Evolutionary conservation across 2,797 vertebrate genomes (phyloP).

Genomic region (Sciurus vulgaris): DNA sequence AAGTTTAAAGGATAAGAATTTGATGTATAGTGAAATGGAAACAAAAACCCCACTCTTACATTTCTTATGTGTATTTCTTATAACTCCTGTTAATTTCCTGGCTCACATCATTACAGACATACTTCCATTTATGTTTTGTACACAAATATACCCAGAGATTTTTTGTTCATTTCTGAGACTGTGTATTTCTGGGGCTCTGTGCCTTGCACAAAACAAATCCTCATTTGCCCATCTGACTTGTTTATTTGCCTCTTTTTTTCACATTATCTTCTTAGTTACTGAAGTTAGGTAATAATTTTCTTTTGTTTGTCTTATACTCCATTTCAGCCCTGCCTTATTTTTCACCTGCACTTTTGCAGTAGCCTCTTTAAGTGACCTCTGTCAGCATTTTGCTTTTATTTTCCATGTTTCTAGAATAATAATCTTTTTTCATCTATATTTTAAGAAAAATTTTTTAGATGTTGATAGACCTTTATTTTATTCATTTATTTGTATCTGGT

Average conservation of each 20-base stretch:
- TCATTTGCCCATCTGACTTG: neutral
- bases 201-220: constrained; percentile 34
- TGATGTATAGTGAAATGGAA: constrained; percentile 66
- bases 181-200: constrained; percentile 57
- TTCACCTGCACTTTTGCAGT: neutral
- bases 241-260: neutral
- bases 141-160: neutral
- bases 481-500: too few relatives aligned
- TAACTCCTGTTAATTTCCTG: neutral
- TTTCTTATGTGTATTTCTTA: constrained; percentile 54
- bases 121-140: neutral
- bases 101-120: neutral
- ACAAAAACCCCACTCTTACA: neutral
- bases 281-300: neutral
- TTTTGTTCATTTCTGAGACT: constrained; percentile 46
- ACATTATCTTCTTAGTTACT: constrained; percentile 36
- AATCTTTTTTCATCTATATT: too few relatives aligned
- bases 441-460: too few relatives aligned
- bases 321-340: constrained; percentile 6
- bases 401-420: constrained; percentile 41
- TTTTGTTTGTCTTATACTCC: neutral
- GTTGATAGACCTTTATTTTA: too few relatives aligned
- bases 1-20: constrained; percentile 72
- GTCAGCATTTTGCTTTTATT: neutral
- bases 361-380: neutral